Base-by-base conservation (phyloP, 2,113 vertebrate species). In the Brienomyrus brachyistius region DNA sequence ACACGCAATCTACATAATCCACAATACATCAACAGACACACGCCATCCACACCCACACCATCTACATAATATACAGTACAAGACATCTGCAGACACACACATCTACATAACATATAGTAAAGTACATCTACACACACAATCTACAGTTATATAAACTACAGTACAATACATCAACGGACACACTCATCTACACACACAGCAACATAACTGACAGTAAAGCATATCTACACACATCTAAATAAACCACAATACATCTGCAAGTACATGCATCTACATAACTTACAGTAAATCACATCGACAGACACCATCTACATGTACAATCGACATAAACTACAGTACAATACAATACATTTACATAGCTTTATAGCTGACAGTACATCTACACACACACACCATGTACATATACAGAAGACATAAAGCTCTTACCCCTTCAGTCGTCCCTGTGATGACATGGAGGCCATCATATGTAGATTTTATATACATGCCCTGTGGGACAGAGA, bases 381-480 rank as follows among this genome's bases (percentile, higher is more conserved):
- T 21, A 48, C 27, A 48, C 40, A 40, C 40, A 40, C 40, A 40
- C 40, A 2, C 40, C 40, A 40, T 40, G 40, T 40, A 40, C 40
- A 40, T 40, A 40, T 40, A 40, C 40, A 40, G 40, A 9, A 90
- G 95, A 27, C 27, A 70, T 70, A 27, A 10, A 27, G 62, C 62
- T 31, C 96, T 97, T 96, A 97, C 97, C 95, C 97, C 97, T 96
- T 97, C 97, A 93, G 96, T 97, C 91, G 97, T 97, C 93, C 97
- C 97, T 94, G 97, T 97, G 93, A 97, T 97, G 94, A 97, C 97
- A 95, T 97, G 97, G 91, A 97, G 96, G 93, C 97, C 97, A 95
- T 97, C 97, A 94, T 97, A 97, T 91, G 97, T 97, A 92, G 97
- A 97, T 93, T 97, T 97, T 95, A 97, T 97, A 94, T 97, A 97